phyloP scores from a whole-genome alignment of 2,888 invertebrate species.

The Polydrusus tereticollis region DNA sequence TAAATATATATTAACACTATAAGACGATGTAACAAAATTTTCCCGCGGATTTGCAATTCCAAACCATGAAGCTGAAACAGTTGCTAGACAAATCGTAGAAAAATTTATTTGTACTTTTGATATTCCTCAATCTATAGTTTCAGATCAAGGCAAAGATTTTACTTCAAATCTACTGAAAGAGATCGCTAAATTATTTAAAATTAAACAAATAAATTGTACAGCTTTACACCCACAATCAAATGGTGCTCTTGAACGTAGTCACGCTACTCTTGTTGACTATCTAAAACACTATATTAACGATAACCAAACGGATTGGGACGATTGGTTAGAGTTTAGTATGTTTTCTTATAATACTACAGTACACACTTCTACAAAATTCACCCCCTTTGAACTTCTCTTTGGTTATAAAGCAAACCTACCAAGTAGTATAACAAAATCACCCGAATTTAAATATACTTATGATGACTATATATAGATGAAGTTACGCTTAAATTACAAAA shows the following conservation, averaged over 20 bases:
- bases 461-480: conserved; percentile 51
- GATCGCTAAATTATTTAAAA: conserved; percentile 56
- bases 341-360: conserved; percentile 58
- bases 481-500: conserved; percentile 51
- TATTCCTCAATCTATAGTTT: conserved; percentile 59
- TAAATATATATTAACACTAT: conserved; percentile 54
- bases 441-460: conserved; percentile 55
- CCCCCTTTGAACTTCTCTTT: conserved; percentile 22
- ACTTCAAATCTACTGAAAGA: conserved; percentile 56
- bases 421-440: conserved; percentile 23
- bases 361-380: conserved; percentile 59
- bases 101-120: conserved; percentile 60
- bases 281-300: conserved; percentile 60
- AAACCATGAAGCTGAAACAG: conserved; percentile 57
- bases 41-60: conserved; percentile 49
- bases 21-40: conserved; percentile 50
- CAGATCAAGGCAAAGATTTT: conserved; percentile 60
- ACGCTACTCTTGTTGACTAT: conserved; percentile 59
- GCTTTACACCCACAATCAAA: conserved; percentile 59
- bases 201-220: conserved; percentile 56
- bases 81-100: conserved; percentile 57
- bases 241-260: conserved; percentile 58
- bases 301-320: conserved; percentile 60
- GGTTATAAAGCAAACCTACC: background rate
- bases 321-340: conserved; percentile 58